A percentile compares a stretch with the other conserved stretches of the same genome.
phyloP scores from a whole-genome alignment of 2,113 vertebrate species.

The Dicaeum eximium region DNA sequence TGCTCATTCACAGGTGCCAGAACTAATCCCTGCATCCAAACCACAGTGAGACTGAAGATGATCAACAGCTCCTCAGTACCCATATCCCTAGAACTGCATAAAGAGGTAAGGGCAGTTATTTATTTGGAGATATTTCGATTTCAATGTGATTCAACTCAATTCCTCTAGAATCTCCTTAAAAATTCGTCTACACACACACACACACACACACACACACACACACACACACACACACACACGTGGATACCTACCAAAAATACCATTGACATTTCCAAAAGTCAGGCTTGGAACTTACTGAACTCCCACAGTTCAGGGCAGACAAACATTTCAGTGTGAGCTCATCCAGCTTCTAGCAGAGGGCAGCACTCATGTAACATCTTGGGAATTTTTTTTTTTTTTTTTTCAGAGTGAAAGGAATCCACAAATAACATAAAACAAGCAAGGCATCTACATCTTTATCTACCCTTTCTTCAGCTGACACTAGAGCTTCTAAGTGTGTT shows the following conservation, averaged over 20 bases:
- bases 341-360: not conserved
- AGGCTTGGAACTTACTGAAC: not conserved
- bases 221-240: rapidly evolving
- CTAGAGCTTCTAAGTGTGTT: not conserved
- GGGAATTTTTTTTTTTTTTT: not conserved
- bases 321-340: not conserved
- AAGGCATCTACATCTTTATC: not conserved
- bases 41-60: not conserved
- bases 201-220: rapidly evolving
- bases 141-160: not conserved
- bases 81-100: not conserved
- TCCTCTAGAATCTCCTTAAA: not conserved
- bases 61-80: not conserved
- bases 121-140: not conserved
- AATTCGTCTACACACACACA: not conserved
- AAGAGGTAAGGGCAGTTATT: rapidly evolving
- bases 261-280: not conserved
- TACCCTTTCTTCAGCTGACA: not conserved
- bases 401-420: not conserved
- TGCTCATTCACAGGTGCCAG: not conserved
- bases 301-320: not conserved
- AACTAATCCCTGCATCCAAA: not conserved
- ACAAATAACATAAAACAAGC: not conserved
- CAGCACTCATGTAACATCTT: not conserved
- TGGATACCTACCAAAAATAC: not conserved